Evolutionary conservation across 2,113 vertebrate species (phyloP).

Genomic region (Ursus arctos): DNA sequence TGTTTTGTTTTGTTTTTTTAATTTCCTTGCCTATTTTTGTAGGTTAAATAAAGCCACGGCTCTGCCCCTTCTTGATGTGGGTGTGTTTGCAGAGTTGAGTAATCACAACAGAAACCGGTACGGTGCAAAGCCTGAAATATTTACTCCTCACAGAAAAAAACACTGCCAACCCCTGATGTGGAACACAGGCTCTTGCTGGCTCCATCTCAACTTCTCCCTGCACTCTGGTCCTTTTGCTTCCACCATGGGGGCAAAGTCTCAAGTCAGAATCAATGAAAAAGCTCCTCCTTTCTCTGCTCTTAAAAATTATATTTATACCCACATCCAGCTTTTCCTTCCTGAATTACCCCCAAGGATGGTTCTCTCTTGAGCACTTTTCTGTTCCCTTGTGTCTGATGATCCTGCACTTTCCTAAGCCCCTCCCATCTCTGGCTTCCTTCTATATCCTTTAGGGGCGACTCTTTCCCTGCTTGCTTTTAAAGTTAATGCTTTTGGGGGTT

Average conservation of each 20-base stretch:
- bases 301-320: not conserved
- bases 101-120: not conserved
- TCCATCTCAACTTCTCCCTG: not conserved
- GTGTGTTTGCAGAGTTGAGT: not conserved
- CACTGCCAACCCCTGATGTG: not conserved
- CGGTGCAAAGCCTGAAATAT: not conserved
- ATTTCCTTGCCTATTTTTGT: not conserved
- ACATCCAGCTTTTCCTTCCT: not conserved
- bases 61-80: not conserved
- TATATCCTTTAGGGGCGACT: not conserved
- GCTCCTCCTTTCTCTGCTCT: conserved; percentile 10
- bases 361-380: not conserved
- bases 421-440: not conserved
- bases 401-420: not conserved
- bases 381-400: not conserved
- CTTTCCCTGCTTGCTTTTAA: not conserved
- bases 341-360: not conserved
- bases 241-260: not conserved
- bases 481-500: not conserved
- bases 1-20: not conserved
- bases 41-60: not conserved
- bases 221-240: not conserved
- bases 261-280: conserved; percentile 38
- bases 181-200: not conserved
- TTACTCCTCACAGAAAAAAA: not conserved